phyloP scores from a whole-genome alignment of 1,140 invertebrate genomes.

The Brachionus koreanus region DNA sequence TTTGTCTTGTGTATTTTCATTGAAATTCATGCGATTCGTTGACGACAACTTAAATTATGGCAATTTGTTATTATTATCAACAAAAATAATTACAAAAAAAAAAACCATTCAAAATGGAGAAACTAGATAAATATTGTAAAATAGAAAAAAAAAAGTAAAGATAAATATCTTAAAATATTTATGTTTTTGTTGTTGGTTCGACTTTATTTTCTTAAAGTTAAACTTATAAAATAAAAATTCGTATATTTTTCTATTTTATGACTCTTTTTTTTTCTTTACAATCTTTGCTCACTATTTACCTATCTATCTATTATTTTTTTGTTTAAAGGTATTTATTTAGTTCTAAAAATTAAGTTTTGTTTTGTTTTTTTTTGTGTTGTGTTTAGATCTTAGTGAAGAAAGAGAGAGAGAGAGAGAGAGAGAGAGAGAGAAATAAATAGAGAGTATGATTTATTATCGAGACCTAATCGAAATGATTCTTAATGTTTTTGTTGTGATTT shows the following conservation, averaged over 20 bases:
- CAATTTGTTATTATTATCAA: not conserved
- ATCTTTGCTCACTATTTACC: conserved; percentile 1
- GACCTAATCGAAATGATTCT: conserved; percentile 24
- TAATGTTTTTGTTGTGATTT: conserved; percentile 4
- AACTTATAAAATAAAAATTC: not conserved
- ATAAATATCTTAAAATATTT: conserved; percentile 40
- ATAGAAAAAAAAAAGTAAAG: not conserved
- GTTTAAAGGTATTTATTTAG: conserved; percentile 26
- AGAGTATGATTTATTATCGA: conserved; percentile 19
- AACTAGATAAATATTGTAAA: not conserved
- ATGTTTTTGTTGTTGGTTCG: not conserved
- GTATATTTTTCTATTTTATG: conserved; percentile 33
- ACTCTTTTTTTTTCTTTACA: conserved; percentile 23
- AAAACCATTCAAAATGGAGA: not conserved
- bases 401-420: too few species aligned
- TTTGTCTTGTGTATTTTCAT: conserved; percentile 19
- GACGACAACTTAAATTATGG: conserved; percentile 10
- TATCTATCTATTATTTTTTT: conserved; percentile 14
- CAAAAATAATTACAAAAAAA: conserved; percentile 2
- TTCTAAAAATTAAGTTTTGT: conserved; percentile 11
- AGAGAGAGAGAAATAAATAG: not conserved
- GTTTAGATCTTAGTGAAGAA: not conserved
- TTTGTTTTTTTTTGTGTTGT: not conserved
- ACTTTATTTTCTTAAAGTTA: not conserved
- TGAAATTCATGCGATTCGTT: conserved; percentile 24